Conservation (phyloP, 2,888 invertebrate species). For the Phania funesta region DNA sequence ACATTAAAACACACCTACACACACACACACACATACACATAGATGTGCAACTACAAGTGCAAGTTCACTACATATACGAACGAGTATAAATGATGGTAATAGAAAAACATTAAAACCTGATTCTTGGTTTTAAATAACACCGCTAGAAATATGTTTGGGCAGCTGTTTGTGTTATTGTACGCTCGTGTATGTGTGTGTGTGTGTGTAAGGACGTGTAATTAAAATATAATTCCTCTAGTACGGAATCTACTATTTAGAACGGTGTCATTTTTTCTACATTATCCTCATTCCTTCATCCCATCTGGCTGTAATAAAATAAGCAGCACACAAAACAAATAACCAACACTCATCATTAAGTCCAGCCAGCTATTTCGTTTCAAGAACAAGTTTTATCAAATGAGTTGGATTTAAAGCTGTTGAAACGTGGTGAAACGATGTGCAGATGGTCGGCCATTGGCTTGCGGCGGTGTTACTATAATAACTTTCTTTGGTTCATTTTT, state of each 20-base stretch:
- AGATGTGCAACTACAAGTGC: neutral
- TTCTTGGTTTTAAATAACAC: constrained; percentile 48
- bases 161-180: no score
- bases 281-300: neutral
- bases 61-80: no score
- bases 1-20: constrained; percentile 43
- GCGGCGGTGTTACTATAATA: neutral
- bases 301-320: neutral
- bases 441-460: neutral
- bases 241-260: constrained; percentile 23
- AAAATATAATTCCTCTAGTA: constrained; percentile 53
- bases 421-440: neutral
- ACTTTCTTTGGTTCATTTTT: neutral
- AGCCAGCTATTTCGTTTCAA: neutral
- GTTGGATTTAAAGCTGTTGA: neutral
- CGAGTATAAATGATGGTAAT: constrained; percentile 7
- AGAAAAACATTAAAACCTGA: constrained; percentile 37
- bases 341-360: constrained; percentile 32
- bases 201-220: constrained; percentile 35
- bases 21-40: neutral
- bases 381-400: neutral
- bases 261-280: constrained; percentile 16
- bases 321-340: neutral
- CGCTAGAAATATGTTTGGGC: constrained; percentile 3
- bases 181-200: neutral